A percentile compares a stretch with the other conserved stretches of the same genome.
Evolutionary conservation across 2,888 invertebrate genomes (phyloP).

Genomic region (Acanthoscelides obtectus): DNA sequence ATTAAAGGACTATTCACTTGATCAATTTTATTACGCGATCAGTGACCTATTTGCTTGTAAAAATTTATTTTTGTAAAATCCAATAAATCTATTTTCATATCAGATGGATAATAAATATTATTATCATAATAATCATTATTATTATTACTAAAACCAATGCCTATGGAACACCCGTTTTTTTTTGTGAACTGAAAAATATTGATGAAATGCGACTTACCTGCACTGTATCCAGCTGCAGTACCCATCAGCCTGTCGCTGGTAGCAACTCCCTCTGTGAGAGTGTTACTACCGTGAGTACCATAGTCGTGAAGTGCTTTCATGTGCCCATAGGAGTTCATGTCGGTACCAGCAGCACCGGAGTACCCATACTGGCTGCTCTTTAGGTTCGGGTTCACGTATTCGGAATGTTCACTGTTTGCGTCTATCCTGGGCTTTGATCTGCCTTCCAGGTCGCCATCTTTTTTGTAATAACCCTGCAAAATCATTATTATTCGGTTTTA

Average conservation of each 20-base stretch:
- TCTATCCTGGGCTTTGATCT: conserved; percentile 38
- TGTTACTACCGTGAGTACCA: conserved; percentile 13
- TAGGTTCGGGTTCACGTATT: conserved; percentile 42
- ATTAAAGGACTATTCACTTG: too few relatives aligned
- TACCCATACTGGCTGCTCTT: conserved; percentile 11
- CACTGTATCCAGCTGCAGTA: not conserved
- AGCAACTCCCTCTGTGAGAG: conserved; percentile 18
- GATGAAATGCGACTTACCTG: too few relatives aligned
- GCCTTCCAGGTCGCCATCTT: conserved; percentile 43
- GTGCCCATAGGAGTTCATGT: conserved; percentile 24
- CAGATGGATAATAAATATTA: too few relatives aligned
- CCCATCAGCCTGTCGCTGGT: conserved; percentile 11
- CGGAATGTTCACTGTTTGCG: conserved; percentile 41
- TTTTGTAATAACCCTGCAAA: conserved; percentile 38
- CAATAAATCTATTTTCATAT: too few relatives aligned
- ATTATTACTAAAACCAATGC: too few relatives aligned
- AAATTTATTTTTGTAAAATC: too few relatives aligned
- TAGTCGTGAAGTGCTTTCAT: conserved; percentile 21
- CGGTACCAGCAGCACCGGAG: conserved; percentile 9
- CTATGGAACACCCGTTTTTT: conserved; percentile 14
- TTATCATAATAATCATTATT: too few relatives aligned
- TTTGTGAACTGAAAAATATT: too few relatives aligned
- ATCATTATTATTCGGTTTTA: not conserved
- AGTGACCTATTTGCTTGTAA: too few relatives aligned
- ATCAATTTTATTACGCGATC: too few relatives aligned